These are phyloP conservation scores for Petaurus breviceps DNA, from an alignment of 2,113 vertebrate species.

Conservation along the genomic window DNA sequence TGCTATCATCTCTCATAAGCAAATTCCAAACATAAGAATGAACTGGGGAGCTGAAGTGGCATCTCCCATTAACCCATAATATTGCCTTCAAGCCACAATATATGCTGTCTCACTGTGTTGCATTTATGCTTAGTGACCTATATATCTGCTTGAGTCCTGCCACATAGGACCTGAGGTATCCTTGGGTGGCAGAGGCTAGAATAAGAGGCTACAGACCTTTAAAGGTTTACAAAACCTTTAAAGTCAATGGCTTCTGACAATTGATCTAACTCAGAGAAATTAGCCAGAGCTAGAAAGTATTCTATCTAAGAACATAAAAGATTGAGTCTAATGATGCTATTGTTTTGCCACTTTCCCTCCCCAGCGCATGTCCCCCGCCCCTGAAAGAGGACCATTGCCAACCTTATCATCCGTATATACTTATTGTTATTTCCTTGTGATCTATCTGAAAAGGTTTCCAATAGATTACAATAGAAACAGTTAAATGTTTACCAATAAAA, in stretches of 20 bases:
- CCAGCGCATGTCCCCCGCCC: not conserved
- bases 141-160: slow-evolving; percentile 19
- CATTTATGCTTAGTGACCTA: slow-evolving; percentile 20
- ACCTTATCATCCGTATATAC: not conserved
- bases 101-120: slow-evolving; percentile 4
- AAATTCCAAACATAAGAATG: slow-evolving; percentile 40
- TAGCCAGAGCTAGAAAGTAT: not conserved
- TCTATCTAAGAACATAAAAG: not conserved
- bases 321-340: not conserved
- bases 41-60: slow-evolving; percentile 21
- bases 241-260: slow-evolving; percentile 20
- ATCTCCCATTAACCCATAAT: slow-evolving; percentile 23
- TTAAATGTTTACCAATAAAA: slow-evolving; percentile 43
- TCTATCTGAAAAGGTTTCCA: slow-evolving; percentile 16
- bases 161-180: slow-evolving; percentile 33
- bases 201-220: not conserved
- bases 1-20: slow-evolving; percentile 16
- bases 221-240: slow-evolving; percentile 15
- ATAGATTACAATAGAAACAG: not conserved
- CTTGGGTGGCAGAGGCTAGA: slow-evolving; percentile 11
- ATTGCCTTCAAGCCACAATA: not conserved
- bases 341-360: not conserved
- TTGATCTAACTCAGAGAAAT: not conserved
- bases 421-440: not conserved
- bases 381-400: not conserved